Conservation (phyloP, 2,797 vertebrate genomes). For the Kryptolebias ocellatus region DNA sequence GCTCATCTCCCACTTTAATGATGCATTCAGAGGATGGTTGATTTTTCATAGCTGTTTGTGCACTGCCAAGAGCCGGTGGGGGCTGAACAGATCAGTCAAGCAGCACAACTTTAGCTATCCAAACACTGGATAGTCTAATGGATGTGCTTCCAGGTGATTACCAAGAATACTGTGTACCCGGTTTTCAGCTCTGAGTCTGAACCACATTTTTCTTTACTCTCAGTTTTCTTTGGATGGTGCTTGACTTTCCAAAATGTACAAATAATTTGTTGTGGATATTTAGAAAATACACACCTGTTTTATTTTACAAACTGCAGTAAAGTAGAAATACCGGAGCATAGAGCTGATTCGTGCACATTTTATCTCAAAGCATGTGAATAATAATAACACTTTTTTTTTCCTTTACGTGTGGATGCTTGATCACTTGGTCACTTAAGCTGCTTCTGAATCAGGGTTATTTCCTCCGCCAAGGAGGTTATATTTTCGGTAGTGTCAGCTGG, state of each 20-base stretch:
- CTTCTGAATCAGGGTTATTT: too few species aligned
- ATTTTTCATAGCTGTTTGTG: conserved; percentile 17
- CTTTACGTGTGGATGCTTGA: too few species aligned
- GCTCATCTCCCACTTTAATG: conserved; percentile 31
- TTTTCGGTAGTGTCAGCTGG: too few species aligned
- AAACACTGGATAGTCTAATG: conserved; percentile 59
- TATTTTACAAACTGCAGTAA: neutral
- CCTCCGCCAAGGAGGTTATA: too few species aligned
- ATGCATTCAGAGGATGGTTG: conserved; percentile 36
- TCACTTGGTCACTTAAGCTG: too few species aligned
- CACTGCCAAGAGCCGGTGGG: conserved; percentile 30
- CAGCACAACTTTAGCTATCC: conserved; percentile 40
- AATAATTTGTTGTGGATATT: neutral
- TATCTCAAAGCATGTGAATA: too few species aligned
- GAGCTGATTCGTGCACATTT: neutral
- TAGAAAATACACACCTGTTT: neutral
- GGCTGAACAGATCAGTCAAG: conserved; percentile 30
- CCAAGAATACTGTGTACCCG: conserved; percentile 21
- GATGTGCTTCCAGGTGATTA: conserved; percentile 49
- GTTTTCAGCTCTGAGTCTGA: conserved; percentile 14
- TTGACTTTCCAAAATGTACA: conserved; percentile 13
- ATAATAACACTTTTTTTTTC: too few species aligned
- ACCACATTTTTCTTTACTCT: conserved; percentile 15
- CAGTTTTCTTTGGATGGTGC: neutral
- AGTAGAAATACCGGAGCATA: neutral